Percentiles rank a stretch among this genome's conserved stretches.
These are phyloP conservation scores for Gadus chalcogrammus DNA, from an alignment of 2,113 vertebrate genomes.

Conservation along the genomic window DNA sequence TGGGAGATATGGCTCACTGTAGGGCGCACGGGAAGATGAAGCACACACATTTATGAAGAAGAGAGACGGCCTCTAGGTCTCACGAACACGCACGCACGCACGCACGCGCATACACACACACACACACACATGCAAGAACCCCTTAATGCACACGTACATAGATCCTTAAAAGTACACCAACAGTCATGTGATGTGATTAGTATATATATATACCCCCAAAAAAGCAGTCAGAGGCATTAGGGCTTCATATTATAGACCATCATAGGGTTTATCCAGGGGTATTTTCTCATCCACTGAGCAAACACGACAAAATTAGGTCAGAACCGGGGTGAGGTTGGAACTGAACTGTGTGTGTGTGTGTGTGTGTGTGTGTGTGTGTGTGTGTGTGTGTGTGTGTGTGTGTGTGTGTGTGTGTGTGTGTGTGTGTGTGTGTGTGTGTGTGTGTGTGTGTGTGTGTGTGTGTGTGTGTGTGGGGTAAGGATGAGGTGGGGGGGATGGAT, in stretches of 20 bases:
- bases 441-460: too few species aligned
- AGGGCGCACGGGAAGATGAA: constrained; percentile 28
- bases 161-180: too few species aligned
- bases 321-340: constrained; percentile 16
- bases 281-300: constrained; percentile 42
- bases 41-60: constrained; percentile 57
- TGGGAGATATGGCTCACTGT: constrained; percentile 56
- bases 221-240: constrained; percentile 30
- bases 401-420: neutral
- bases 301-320: constrained; percentile 49
- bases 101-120: too few species aligned
- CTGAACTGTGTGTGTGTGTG: neutral
- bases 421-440: too few species aligned
- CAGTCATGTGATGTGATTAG: too few species aligned
- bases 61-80: constrained; percentile 39
- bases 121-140: too few species aligned
- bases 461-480: neutral
- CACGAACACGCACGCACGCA: neutral
- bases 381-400: neutral
- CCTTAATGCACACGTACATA: too few species aligned
- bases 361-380: neutral
- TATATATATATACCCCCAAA: neutral
- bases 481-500: neutral
- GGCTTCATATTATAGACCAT: constrained; percentile 43
- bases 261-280: constrained; percentile 24